Evolutionary conservation across 2,113 vertebrate species (phyloP), one percentile per base, ranked within the genome.

Genomic region (Taurulus bubalis): DNA sequence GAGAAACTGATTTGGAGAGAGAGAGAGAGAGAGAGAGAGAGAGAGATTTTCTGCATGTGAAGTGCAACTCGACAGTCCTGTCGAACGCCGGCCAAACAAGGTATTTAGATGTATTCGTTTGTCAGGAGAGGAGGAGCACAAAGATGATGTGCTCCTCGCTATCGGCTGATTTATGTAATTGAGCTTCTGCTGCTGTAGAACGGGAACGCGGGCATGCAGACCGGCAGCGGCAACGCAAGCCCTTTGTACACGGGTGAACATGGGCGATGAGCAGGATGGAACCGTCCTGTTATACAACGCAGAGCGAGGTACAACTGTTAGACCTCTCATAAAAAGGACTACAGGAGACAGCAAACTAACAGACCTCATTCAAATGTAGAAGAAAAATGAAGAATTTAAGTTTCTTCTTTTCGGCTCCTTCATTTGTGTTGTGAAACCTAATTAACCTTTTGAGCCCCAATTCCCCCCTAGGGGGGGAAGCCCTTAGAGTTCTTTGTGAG

Each of bases 51-150:
- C 58, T 79, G 75, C 75, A 80, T 38, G 38, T 75, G 70, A 63
- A 86, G 71, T 83, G 86, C 76, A 79, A 75, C 74, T 78, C 81
- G 78, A 82, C 75, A 68, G 66, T 85, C 75, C 69, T 78, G 77
- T 73, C 26, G 24, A 79, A 81, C 24, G 77, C 64, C 2, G 22
- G 82, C 30, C 69, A 71, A 77, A 84, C 70, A 80, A 82, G 71
- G 18, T 49, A 42, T 71, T 84, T 22, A 71, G 55, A 77, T 75
- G 56, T 72, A 56, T 55, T 7, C 56, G 15, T 80, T 49, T 68
- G 68, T 62, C 53, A 32, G 30, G 34, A 34, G 34, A 24, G 20
- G 10, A 49, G 22, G 58, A 22, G 36, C 30, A 32, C 4, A 3
- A 15, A 49, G 34, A 70, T 49, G 59, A 71, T 70, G 63, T n/a